Base-by-base conservation (phyloP, 2,797 vertebrate genomes). In the Diglossa cyanea region DNA sequence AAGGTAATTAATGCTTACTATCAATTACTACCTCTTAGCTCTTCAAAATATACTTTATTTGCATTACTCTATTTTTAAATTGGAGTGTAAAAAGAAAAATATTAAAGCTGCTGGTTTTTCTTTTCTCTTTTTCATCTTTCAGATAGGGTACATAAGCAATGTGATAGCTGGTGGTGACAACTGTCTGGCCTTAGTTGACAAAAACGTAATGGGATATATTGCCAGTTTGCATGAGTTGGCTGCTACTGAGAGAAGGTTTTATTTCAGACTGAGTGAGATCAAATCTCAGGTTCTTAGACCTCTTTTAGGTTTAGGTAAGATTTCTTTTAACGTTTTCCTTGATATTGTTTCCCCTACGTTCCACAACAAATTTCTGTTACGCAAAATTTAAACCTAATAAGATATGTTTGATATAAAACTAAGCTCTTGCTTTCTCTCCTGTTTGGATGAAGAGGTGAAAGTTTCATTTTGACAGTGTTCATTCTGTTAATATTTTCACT, bases 201-300 rank as follows among this genome's bases (percentile, higher is more conserved):
- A 97, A 91, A 99, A 99, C 17, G 96, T 99, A 83, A 99, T 99
- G 98, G 99, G 99, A 78, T 99, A 99, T 96, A 99, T 99, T 54
- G 98, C 98, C 95, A 98, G 98, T 97, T 98, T 99, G 54, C 99
- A 99, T 19, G 99, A 99, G 96, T 97, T 99, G 96, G 99, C 99
- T 6, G 97, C 99, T 13, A 98, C 98, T 0, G 99, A 99, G 97
- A 98, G 99, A 95, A 98, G 97, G 93, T 99, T 99, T 98, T 99
- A 99, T 98, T 98, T 98, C 97, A 99, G 97, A 96, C 98, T 99
- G 93, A 98, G 98, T 12, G 98, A 97, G 93, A 93, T 99, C 92
- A 99, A 99, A 97, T 98, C 98, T 33, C 98, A 99, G 93, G 97
- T 99, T 65, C 97, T 99, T 30, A 98, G 98, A 96, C 99, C 99